Evolutionary conservation across 2,113 vertebrate genomes (phyloP), one percentile per base, ranked within the genome.

Genomic region (Crotalus helleri): DNA sequence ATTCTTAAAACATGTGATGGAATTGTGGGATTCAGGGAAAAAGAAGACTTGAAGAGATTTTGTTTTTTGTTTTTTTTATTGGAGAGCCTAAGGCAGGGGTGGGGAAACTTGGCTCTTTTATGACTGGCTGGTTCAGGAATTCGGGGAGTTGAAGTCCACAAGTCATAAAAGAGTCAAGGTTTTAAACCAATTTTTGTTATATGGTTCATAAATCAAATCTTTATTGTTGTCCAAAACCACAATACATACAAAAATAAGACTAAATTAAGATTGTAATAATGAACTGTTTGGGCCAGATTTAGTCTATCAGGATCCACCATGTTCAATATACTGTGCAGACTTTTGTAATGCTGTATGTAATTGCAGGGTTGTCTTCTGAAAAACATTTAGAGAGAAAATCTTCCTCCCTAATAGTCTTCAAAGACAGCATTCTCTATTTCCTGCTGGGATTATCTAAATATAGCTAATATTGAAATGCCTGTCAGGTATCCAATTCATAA

Each of bases 401-500:
- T 94, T 94, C 93, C 54, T 95, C 91, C 95, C 90, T 11, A 3
- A 44, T 92, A 96, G 92, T 88, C 0, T 0, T 95, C 94, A 92
- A 90, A 93, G 91, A 89, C 5, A 95, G 10, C 44, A 91, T n/a
- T 96, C 53, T 95, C 61, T 88, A 39, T 88, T 96, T 95, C 91
- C 94, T 92, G 93, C 88, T 93, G 92, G 33, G 94, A 95, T 96
- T 95, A 94, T 59, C 74, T 90, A 96, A 96, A 95, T 95, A 74
- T 81, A 93, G 58, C 51, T 95, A 11, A 95, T 94, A 91, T 95
- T 90, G 94, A 93, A 87, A 94, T 89, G 74, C 90, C 95, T 94
- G 87, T 96, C 89, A 95, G 92, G 85, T n/a, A 91, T 92, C 55
- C 94, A 93, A 96, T 93, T 96, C 95, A 94, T 95, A 94, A 96